Conservation (phyloP, 1,140 invertebrate species). For the Brachystomella parvula region DNA sequence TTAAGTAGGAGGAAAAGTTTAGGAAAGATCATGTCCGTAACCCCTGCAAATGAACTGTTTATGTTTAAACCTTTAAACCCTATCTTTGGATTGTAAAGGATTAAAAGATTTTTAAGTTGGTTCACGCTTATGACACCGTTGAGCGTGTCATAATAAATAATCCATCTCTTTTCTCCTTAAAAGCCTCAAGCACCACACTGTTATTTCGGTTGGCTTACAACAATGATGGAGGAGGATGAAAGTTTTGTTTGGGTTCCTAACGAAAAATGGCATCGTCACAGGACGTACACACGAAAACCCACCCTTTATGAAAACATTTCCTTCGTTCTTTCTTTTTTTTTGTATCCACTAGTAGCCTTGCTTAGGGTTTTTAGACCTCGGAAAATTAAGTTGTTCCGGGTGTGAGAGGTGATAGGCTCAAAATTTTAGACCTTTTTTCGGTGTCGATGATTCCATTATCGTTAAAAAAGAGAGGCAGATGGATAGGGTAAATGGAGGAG, state of each 20-base stretch:
- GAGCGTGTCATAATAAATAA: background rate
- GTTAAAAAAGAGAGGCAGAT: too few relatives aligned
- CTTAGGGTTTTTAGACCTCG: too few relatives aligned
- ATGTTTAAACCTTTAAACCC: background rate
- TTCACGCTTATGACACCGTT: background rate
- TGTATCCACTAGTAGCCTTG: background rate
- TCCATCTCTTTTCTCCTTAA: background rate
- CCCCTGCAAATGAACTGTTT: background rate
- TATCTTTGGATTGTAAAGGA: background rate
- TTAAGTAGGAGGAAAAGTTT: too few relatives aligned
- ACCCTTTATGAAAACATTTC: constrained; percentile 16
- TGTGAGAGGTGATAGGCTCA: too few relatives aligned
- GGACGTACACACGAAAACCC: background rate
- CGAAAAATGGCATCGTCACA: constrained; percentile 17
- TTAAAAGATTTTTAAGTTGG: background rate
- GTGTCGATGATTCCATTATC: too few relatives aligned
- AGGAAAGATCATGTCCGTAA: too few relatives aligned
- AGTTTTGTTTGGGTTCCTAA: background rate
- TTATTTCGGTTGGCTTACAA: background rate
- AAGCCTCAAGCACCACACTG: too few relatives aligned
- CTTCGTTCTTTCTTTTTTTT: background rate
- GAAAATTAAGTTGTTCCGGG: too few relatives aligned
- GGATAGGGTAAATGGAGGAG: too few relatives aligned
- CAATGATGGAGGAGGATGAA: background rate
- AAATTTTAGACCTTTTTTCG: too few relatives aligned